Conservation (phyloP, 92 coral and sea anemone genomes). For the Diadumene lineata region DNA sequence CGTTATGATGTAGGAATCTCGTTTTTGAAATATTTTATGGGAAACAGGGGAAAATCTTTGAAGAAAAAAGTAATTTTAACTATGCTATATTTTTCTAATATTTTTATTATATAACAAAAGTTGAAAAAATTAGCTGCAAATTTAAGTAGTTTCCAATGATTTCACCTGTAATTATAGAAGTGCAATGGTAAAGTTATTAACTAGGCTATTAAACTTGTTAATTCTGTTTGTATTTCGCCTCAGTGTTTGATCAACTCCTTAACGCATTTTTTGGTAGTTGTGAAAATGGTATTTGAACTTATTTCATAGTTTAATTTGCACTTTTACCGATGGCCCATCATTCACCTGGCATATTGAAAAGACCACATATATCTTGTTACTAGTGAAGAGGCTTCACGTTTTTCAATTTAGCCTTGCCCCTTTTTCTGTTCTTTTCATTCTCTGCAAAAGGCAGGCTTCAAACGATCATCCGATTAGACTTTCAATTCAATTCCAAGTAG, state of each 20-base stretch:
- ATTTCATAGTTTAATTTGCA: background rate
- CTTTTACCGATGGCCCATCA: background rate
- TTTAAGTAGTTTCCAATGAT: no score
- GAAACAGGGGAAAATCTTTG: no score
- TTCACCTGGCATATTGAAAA: no score
- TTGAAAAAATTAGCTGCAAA: no score
- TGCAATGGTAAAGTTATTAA: background rate
- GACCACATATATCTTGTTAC: background rate
- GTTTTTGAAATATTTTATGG: no score
- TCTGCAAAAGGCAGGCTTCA: conserved; percentile 10
- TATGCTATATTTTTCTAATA: no score
- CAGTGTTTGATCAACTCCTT: conserved; percentile 7
- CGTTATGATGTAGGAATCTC: no score
- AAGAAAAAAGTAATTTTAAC: no score
- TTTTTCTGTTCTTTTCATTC: background rate
- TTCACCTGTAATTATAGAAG: background rate
- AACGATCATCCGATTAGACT: conserved; percentile 1
- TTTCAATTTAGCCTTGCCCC: background rate
- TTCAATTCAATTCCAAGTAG: background rate
- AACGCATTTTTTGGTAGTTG: background rate
- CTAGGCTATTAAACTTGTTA: background rate
- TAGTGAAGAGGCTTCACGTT: background rate
- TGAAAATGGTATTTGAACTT: background rate
- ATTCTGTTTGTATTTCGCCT: background rate
- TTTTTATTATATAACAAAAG: no score